Evolutionary conservation across 2,797 vertebrate species (phyloP).

Genomic region (Yasuhikotakia modesta): DNA sequence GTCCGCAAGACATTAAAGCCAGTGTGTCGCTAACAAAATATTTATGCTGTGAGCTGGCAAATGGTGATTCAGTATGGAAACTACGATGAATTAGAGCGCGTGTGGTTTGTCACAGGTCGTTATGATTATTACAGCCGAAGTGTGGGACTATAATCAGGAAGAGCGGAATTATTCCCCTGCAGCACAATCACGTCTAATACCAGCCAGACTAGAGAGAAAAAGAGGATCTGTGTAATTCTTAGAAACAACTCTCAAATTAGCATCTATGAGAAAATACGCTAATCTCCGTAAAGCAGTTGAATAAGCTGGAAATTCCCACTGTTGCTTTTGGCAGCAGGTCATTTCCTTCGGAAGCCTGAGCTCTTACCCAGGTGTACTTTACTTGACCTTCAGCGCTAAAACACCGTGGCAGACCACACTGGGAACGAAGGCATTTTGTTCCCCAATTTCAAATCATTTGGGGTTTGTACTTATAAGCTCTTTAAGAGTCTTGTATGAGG

Average conservation of each 20-base stretch:
- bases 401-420: constrained; percentile 73
- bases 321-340: constrained; percentile 82
- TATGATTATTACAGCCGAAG: constrained; percentile 48
- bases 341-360: constrained; percentile 78
- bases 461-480: constrained; percentile 50
- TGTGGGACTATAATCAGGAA: constrained; percentile 46
- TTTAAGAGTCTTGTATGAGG: constrained; percentile 37
- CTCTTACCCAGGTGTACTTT: constrained; percentile 84
- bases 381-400: constrained; percentile 79
- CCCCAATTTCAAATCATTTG: constrained; percentile 59
- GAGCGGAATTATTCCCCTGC: constrained; percentile 47
- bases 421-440: constrained; percentile 72
- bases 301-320: constrained; percentile 84
- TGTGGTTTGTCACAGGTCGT: constrained; percentile 43
- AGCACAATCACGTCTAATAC: constrained; percentile 29
- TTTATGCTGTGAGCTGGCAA: constrained; percentile 37
- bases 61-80: constrained; percentile 52
- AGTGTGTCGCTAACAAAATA: constrained; percentile 48
- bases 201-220: constrained; percentile 14
- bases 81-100: constrained; percentile 37
- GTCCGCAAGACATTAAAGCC: constrained; percentile 29
- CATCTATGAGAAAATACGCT: constrained; percentile 42
- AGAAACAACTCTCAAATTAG: constrained; percentile 43
- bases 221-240: constrained; percentile 24
- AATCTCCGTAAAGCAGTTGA: constrained; percentile 72